phyloP scores from a whole-genome alignment of 1,140 invertebrate genomes.

The fruit fly (Drosophila melanogaster) region Release_6_plus_ISO1_MT NT_033777.3:18924001-18924500 shows the following conservation, averaged over 20 bases:
- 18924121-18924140: not conserved
- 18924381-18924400: no score
- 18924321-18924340: not conserved
- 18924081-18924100: conserved; percentile 11
- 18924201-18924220: conserved; percentile 1
- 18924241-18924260: conserved; percentile 9
- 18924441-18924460: conserved; percentile 16
- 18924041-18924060: not conserved
- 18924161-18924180: not conserved
- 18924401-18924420: conserved; percentile 15
- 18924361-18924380: conserved; percentile 6
- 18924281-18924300: conserved; percentile 11
- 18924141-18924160: conserved; percentile 65
- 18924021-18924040: not conserved
- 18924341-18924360: not conserved
- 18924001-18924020: conserved; percentile 7
- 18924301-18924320: conserved; percentile 4
- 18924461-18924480: conserved; percentile 24
- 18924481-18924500: not conserved
- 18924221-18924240: not conserved
- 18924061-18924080: conserved; percentile 15
- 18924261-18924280: conserved; percentile 22
- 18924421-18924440: conserved; percentile 40
- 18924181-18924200: conserved; percentile 10
- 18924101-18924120: not conserved